Percentiles rank a stretch among this genome's conserved stretches.
These are phyloP conservation scores for Dinocampus coccinellae DNA, from an alignment of 2,888 invertebrate genomes.

Conservation along the genomic window DNA sequence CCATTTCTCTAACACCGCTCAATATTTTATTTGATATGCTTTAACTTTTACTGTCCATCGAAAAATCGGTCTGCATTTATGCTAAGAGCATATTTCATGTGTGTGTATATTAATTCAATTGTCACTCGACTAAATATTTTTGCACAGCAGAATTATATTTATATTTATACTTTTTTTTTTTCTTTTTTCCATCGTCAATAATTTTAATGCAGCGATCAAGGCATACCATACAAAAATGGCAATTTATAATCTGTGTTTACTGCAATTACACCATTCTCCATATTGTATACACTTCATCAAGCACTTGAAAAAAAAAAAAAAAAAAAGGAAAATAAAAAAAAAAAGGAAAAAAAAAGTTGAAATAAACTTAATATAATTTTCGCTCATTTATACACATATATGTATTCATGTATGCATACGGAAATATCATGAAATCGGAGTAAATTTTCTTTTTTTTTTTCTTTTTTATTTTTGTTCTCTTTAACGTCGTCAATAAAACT, in stretches of 20 bases:
- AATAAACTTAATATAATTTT: background rate
- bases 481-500: background rate
- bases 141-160: constrained; percentile 40
- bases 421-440: background rate
- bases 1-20: constrained; percentile 63
- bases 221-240: constrained; percentile 58
- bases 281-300: background rate
- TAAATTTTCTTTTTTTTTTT: background rate
- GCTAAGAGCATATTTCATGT: background rate
- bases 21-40: constrained; percentile 68
- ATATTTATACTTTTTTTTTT: constrained; percentile 11
- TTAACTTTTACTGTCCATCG: constrained; percentile 50
- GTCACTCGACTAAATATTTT: constrained; percentile 16
- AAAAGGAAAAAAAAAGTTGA: too few relatives aligned
- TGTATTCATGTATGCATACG: background rate
- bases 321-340: too few relatives aligned
- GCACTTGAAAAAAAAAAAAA: constrained; percentile 25
- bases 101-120: background rate
- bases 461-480: background rate
- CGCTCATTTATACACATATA: background rate
- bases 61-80: constrained; percentile 46
- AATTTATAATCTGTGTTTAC: constrained; percentile 53
- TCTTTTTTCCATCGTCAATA: constrained; percentile 27
- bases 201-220: constrained; percentile 49
- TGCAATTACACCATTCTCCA: constrained; percentile 43